Base-by-base conservation (phyloP, 35 echinoderm and acorn worm genomes). In the Amphiura filiformis region DNA sequence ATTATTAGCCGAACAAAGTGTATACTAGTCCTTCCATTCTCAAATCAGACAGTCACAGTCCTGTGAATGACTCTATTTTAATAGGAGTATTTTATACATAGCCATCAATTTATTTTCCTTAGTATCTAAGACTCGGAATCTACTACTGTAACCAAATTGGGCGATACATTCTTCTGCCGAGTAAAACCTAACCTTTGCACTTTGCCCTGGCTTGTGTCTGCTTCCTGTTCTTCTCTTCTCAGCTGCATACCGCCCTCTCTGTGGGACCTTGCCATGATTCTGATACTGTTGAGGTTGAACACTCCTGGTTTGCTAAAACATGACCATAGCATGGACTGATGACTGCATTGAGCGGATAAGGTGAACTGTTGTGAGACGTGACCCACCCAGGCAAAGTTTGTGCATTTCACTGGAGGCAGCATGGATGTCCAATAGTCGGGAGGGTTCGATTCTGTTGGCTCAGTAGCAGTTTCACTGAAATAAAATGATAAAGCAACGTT, bases 271-370 rank as follows among this genome's bases (percentile, higher is more conserved):
- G 88, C 90, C 33, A 80, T 64, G 41, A 97, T 82, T 35, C 81
- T 91, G 83, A 94, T 90, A 81, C 90, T 88, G 76, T 82, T 94
- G 1, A 99, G 86, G 83, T 99, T 94, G 76, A 86, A 99, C 12
- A 99, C 92, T 31, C 96, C 96, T n/a, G 92, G 93, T 3, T 85
- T 78, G 34, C 87, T 91, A 34, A 94, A 94, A 83, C 93, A 94
- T 39, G 96, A 90, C n/a, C 80, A 90, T 0, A 99, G 89, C 17
- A 79, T 75, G 22, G 83, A 65, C 35, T 85, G 78, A 2, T 88
- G 89, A 15, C 77, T 76, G 35, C 82, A 81, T 18, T 84, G 61
- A 2, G 87, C 65, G 42, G 90, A 56, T n/a, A 99, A 38, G 56
- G 40, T 82, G 40, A 99, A 75, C 78, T 92, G 38, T 38, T 89